phyloP scores from a whole-genome alignment of 2,797 vertebrate genomes.

The Mus spretus region DNA sequence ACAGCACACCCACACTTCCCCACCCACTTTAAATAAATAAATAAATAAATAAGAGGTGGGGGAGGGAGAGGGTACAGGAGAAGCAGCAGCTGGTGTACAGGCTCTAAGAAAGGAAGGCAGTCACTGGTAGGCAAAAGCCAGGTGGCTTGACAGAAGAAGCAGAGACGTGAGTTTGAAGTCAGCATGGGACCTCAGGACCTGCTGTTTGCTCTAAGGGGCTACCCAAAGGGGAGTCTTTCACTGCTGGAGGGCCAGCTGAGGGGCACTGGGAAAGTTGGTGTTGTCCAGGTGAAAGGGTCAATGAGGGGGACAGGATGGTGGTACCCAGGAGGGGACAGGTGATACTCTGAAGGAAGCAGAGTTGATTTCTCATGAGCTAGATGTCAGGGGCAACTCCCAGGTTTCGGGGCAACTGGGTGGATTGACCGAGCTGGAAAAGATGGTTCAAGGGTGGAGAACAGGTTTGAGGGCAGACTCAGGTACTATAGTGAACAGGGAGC shows the following conservation, averaged over 20 bases:
- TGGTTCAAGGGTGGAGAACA: neutral
- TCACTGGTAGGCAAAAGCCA: neutral
- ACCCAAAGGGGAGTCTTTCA: neutral
- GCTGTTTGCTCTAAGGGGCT: neutral
- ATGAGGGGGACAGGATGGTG: neutral
- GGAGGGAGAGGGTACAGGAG: neutral
- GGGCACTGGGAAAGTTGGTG: neutral
- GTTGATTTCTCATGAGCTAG: neutral
- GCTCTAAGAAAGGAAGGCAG: neutral
- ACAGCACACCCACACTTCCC: neutral
- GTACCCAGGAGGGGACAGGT: neutral
- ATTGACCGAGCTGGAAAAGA: slow-evolving; percentile 27
- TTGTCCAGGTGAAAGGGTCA: neutral
- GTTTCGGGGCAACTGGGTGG: slow-evolving; percentile 37
- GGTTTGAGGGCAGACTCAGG: neutral
- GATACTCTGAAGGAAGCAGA: neutral
- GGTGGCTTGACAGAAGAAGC: neutral
- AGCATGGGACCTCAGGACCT: neutral
- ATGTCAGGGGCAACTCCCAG: neutral
- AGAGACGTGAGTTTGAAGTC: neutral
- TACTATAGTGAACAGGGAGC: neutral
- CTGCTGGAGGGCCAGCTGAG: neutral
- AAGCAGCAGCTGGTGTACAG: neutral
- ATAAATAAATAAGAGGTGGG: neutral
- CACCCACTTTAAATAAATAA: neutral